These are phyloP conservation scores for Lasiurus borealis DNA, from an alignment of 2,113 vertebrate species.

Conservation along the genomic window DNA sequence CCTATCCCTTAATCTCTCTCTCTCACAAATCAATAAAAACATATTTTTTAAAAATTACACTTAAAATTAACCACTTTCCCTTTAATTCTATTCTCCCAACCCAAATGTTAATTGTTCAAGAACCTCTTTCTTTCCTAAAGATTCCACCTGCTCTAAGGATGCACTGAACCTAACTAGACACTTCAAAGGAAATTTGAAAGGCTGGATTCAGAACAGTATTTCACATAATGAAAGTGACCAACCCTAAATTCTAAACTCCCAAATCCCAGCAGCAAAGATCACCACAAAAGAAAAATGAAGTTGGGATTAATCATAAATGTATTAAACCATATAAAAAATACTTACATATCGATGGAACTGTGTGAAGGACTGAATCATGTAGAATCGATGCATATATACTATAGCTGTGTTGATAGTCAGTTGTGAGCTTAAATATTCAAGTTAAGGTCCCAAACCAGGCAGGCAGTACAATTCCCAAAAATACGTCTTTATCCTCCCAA, in stretches of 20 bases:
- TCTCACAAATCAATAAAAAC: not conserved
- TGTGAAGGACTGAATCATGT: slow-evolving; percentile 98
- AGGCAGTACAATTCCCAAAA: not conserved
- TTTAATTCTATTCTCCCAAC: slow-evolving; percentile 25
- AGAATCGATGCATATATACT: slow-evolving; percentile 99
- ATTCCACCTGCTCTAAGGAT: slow-evolving; percentile 1
- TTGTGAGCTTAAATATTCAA: slow-evolving; percentile 89
- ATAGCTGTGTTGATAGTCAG: slow-evolving; percentile 98
- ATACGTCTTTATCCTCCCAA: not conserved
- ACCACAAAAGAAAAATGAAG: slow-evolving; percentile 25
- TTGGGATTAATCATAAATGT: slow-evolving; percentile 34
- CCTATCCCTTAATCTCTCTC: not conserved
- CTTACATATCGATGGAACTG: slow-evolving; percentile 97
- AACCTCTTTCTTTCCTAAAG: slow-evolving; percentile 32
- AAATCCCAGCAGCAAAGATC: slow-evolving; percentile 42
- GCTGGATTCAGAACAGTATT: slow-evolving; percentile 5
- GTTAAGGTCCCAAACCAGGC: slow-evolving; percentile 87
- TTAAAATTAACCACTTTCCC: slow-evolving; percentile 23
- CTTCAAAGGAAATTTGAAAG: slow-evolving; percentile 43
- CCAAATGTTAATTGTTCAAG: not conserved
- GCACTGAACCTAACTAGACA: slow-evolving; percentile 1
- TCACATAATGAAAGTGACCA: slow-evolving; percentile 1
- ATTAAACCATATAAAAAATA: slow-evolving; percentile 66
- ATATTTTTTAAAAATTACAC: not conserved
- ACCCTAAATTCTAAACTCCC: slow-evolving; percentile 44